Evolutionary conservation across 2,113 vertebrate species (phyloP), one percentile per base, ranked within the genome.

Genomic region (Nycticryphes semicollaris): DNA sequence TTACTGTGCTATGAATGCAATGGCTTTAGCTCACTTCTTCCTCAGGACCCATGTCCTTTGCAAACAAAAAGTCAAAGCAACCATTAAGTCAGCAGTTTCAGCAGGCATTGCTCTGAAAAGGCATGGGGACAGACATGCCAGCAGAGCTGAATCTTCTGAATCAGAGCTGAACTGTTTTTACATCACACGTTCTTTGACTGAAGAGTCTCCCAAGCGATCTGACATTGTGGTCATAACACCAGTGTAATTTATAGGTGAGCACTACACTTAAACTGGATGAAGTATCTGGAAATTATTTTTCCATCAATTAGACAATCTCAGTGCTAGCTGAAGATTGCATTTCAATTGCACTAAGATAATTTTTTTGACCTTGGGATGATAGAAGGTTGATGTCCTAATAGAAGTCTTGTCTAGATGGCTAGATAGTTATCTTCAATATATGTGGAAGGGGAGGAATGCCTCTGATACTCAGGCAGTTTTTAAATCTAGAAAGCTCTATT

Each of bases 401-500:
- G 83, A 54, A 73, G 39, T 69, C 87, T 68, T 84, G 39, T 64
- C 62, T 82, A 6, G 77, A 33, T 60, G 77, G 81, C 64, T 64
- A 39, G 54, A 25, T 37, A 12, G 70, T n/a, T 77, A 25, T 56
- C 62, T 43, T 82, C 66, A 28, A 28, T 41, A 22, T 1, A 0
- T 19, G 77, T 69, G 18, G 18, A 30, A 87, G 35, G 35, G 74
- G 35, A 68, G 64, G 83, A 59, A 67, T 10, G 19, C n/a, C 67
- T 89, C 84, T 77, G 89, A 95, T 67, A 28, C 93, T 76, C 70
- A 67, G 87, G 57, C 84, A 85, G 67, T 37, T 93, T 83, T 89
- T 87, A 89, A 95, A 94, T 69, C 67, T 70, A 56, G 72, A 81
- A 83, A 78, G 70, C 39, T n/a, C 66, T 79, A 56, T 83, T 96